phyloP scores from a whole-genome alignment of 53 echinoderm and acorn worm species.

The Arbacia lixula region DNA sequence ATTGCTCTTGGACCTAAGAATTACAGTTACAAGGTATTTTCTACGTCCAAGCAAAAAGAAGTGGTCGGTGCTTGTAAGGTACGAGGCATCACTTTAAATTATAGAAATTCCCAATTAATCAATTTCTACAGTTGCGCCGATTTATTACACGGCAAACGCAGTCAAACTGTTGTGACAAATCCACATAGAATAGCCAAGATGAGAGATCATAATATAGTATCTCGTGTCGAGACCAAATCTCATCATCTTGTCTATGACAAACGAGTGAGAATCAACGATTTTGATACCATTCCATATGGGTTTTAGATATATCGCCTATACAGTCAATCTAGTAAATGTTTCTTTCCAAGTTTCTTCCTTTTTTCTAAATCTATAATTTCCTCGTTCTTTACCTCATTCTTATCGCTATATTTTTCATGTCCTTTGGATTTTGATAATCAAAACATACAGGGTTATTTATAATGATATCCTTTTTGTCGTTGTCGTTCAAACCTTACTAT shows the following conservation, averaged over 20 bases:
- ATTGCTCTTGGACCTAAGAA: slow-evolving; percentile 49
- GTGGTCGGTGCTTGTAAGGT: slow-evolving; percentile 14
- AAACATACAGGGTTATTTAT: too few relatives aligned
- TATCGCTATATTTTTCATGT: not conserved
- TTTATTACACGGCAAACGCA: slow-evolving; percentile 23
- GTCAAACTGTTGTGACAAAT: not conserved
- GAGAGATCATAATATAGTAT: not conserved
- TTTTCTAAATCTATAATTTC: not conserved
- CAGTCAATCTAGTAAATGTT: not conserved
- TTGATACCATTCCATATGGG: slow-evolving; percentile 14
- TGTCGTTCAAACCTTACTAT: too few relatives aligned
- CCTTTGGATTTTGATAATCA: not conserved
- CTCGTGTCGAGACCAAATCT: not conserved
- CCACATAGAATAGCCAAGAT: not conserved
- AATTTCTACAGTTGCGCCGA: slow-evolving; percentile 44
- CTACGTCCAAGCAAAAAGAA: not conserved
- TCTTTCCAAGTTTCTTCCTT: not conserved
- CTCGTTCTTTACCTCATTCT: not conserved
- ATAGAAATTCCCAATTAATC: not conserved
- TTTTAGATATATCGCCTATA: not conserved
- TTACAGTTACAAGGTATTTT: slow-evolving; percentile 53
- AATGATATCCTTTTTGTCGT: too few relatives aligned
- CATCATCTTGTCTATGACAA: slow-evolving; percentile 57
- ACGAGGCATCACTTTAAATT: slow-evolving; percentile 45
- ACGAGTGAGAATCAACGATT: slow-evolving; percentile 3